Evolutionary conservation across 1,140 invertebrate genomes (phyloP).

Genomic region (Nephotettix cincticeps): DNA sequence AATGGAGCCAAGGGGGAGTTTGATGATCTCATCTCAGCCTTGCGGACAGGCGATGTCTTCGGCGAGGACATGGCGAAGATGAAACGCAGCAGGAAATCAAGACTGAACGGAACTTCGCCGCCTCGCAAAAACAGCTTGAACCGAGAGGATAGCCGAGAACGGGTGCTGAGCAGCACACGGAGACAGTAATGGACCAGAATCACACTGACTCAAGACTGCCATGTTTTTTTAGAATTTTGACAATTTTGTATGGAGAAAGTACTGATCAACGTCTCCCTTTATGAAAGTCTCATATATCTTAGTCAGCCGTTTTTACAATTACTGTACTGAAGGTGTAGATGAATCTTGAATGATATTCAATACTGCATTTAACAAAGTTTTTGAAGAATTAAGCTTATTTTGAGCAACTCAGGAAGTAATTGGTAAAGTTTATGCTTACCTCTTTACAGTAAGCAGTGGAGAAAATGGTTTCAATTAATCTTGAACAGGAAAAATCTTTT

Average conservation of each 20-base stretch:
- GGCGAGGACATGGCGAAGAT: conserved; percentile 95
- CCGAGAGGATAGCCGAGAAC: conserved; percentile 68
- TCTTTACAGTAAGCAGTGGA: background rate
- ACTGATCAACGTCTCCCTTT: background rate
- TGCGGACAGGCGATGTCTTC: conserved; percentile 95
- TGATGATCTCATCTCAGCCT: conserved; percentile 94
- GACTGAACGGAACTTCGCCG: conserved; percentile 60
- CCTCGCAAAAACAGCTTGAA: conserved; percentile 60
- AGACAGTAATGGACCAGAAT: conserved; percentile 5
- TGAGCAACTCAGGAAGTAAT: background rate
- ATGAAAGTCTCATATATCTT: background rate
- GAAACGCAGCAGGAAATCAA: conserved; percentile 70
- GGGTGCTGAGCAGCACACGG: conserved; percentile 46
- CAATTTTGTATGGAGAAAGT: background rate
- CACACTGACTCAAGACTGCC: background rate
- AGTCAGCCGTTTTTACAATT: background rate
- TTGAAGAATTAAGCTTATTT: background rate
- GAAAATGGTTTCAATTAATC: background rate
- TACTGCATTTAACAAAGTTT: background rate
- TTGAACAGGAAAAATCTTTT: no score
- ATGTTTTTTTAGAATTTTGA: background rate
- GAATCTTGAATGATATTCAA: background rate
- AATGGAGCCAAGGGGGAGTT: conserved; percentile 80
- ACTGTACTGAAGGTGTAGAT: background rate
- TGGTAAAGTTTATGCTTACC: background rate